Conservation (phyloP, 1,140 invertebrate species). For the Achatina immaculata region DNA sequence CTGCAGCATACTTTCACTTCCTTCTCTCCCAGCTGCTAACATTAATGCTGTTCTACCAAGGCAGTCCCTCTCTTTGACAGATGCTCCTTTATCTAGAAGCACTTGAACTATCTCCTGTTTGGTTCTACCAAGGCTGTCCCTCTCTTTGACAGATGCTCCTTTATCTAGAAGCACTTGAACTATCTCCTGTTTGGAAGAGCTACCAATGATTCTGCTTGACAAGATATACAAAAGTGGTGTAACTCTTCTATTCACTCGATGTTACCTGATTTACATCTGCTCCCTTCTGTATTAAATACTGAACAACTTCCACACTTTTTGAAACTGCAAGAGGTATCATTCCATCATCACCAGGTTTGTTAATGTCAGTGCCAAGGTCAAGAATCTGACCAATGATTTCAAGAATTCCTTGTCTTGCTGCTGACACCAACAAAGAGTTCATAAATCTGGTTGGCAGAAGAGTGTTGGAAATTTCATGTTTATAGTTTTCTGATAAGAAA, state of each 20-base stretch:
- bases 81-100: too few relatives aligned
- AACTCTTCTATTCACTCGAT: neutral
- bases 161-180: neutral
- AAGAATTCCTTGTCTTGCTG: neutral
- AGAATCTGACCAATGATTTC: neutral
- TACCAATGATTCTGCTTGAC: too few relatives aligned
- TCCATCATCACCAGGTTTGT: neutral
- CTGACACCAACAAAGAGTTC: neutral
- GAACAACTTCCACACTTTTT: neutral
- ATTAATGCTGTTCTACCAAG: neutral
- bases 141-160: neutral
- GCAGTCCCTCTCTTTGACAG: neutral
- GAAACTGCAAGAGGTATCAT: neutral
- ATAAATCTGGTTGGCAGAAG: too few relatives aligned
- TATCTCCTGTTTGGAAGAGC: neutral
- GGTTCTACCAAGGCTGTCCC: too few relatives aligned
- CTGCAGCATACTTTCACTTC: neutral
- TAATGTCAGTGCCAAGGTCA: neutral
- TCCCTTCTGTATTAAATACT: neutral
- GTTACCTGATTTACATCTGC: neutral
- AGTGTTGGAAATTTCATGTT: too few relatives aligned
- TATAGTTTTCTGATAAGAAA: neutral
- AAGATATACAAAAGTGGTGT: neutral
- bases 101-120: too few relatives aligned
- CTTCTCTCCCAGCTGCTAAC: neutral